Base-by-base conservation (phyloP, 2,113 vertebrate genomes). In the Cryptoleucopteryx plumbea region DNA sequence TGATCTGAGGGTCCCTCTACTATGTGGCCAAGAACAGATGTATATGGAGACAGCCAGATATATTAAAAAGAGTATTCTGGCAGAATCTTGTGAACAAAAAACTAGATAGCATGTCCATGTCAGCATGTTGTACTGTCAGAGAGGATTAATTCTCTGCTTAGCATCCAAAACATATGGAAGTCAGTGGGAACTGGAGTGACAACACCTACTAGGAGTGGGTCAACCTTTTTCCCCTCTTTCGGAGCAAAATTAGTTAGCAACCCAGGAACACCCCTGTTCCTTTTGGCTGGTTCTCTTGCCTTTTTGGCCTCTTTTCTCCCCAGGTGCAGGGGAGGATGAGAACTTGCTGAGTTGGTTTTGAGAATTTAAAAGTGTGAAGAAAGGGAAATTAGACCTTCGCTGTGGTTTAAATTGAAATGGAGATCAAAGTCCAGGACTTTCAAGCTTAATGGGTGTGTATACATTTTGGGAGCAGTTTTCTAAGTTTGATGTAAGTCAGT, bases 291-390 rank as follows among this genome's bases (percentile, higher is more conserved):
- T 82, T 91, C 55, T 75, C 59, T 86, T 96, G 86, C 72, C 8
- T 86, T 92, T 93, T 93, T 87, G 83, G 87, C 52, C 71, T 96
- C 92, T 84, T 82, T 63, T 96, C 81, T 97, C 68, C 59, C 47
- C 97, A 97, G 96, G 93, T 97, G 97, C 23, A 18, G 84, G 62
- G 55, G 32, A 97, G 88, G 90, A 96, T 90, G 72, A 97, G 75
- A 98, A 98, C 92, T 96, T 96, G 97, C 97, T 98, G 96, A 98
- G 77, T 16, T 84, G 73, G 48, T 86, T 96, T 96, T 86, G 47
- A 95, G 95, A 96, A 74, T 65, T 93, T 93, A 93, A 97, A 97
- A 96, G 96, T 96, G 82, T 97, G 95, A 97, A 96, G 92, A 97
- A 96, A 97, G 95, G 93, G 96, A 97, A 98, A 98, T 96, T 96